Percentiles rank a stretch among this genome's conserved stretches.
phyloP scores from a whole-genome alignment of 2,797 vertebrate species.

The Jordanella pulchra region DNA sequence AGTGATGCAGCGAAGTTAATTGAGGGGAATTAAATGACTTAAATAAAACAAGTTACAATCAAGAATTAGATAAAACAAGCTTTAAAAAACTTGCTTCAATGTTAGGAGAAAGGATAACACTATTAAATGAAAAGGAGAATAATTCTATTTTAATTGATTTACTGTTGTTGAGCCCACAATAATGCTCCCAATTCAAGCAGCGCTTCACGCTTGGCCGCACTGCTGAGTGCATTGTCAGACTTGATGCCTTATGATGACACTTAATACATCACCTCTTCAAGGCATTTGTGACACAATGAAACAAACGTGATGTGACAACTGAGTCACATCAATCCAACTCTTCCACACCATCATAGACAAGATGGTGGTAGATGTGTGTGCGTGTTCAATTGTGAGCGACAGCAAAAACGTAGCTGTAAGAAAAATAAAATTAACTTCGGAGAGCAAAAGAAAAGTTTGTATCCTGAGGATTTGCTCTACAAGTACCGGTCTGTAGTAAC shows the following conservation, averaged over 20 bases:
- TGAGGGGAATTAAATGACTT: not conserved
- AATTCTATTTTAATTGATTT: slow-evolving; percentile 22
- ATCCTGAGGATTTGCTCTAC: slow-evolving; percentile 10
- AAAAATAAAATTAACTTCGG: slow-evolving; percentile 12
- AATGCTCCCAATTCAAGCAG: slow-evolving; percentile 6
- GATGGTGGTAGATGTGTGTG: slow-evolving; percentile 8
- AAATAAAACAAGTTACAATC: not conserved
- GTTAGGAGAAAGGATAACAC: not conserved
- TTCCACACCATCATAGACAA: slow-evolving; percentile 34
- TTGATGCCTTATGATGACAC: slow-evolving; percentile 33
- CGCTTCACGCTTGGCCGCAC: slow-evolving; percentile 1
- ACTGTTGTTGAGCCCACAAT: slow-evolving; percentile 10
- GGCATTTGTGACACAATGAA: slow-evolving; percentile 40
- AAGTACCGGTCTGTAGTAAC: slow-evolving; percentile 44
- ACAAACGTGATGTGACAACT: slow-evolving; percentile 53
- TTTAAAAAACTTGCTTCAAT: not conserved
- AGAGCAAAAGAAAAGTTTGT: not conserved
- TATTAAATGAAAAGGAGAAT: slow-evolving; percentile 11
- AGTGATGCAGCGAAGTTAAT: not conserved
- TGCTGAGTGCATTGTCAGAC: slow-evolving; percentile 7
- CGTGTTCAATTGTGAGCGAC: not conserved
- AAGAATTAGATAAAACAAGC: not conserved
- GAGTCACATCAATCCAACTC: slow-evolving; percentile 53
- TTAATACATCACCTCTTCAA: slow-evolving; percentile 28
- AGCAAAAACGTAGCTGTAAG: slow-evolving; percentile 18